A percentile compares a stretch with the other conserved stretches of the same genome.
Conservation (phyloP, 2,888 invertebrate species). For the Metalampra italica region DNA sequence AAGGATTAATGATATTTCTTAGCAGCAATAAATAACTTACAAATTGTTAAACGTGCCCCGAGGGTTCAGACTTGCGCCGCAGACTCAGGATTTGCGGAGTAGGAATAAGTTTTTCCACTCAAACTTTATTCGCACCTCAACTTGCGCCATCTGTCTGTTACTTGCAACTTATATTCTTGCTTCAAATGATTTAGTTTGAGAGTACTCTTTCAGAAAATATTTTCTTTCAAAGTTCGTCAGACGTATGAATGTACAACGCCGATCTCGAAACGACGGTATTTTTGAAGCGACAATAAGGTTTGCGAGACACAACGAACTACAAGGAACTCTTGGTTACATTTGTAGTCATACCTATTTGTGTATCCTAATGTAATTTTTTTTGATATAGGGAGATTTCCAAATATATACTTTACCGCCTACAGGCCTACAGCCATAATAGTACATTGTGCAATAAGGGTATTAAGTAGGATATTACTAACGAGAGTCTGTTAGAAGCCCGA, state of each 20-base stretch:
- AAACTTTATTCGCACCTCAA: constrained; percentile 75
- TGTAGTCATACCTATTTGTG: too few species aligned
- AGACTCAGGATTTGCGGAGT: constrained; percentile 51
- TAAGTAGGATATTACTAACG: too few species aligned
- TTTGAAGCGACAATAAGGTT: constrained; percentile 30
- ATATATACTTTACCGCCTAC: too few species aligned
- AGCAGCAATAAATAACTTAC: constrained; percentile 73
- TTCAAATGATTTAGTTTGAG: constrained; percentile 74
- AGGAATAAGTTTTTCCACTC: constrained; percentile 74
- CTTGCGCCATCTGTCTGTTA: constrained; percentile 53
- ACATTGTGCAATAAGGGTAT: too few species aligned
- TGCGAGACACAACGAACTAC: constrained; percentile 29
- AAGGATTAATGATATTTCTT: constrained; percentile 73
- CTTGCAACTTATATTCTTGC: constrained; percentile 69
- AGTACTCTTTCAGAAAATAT: constrained; percentile 67
- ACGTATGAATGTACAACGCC: constrained; percentile 63
- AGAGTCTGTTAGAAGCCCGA: too few species aligned
- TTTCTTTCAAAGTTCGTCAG: constrained; percentile 61
- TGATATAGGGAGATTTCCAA: too few species aligned
- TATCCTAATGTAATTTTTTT: too few species aligned
- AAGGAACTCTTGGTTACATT: constrained; percentile 15
- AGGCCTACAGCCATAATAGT: too few species aligned
- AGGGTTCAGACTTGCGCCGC: constrained; percentile 53
- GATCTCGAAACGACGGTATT: constrained; percentile 17
- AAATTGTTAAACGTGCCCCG: constrained; percentile 72